Evolutionary conservation across 2,113 vertebrate species (phyloP), one percentile per base, ranked within the genome.

Genomic region (Cervus canadensis): DNA sequence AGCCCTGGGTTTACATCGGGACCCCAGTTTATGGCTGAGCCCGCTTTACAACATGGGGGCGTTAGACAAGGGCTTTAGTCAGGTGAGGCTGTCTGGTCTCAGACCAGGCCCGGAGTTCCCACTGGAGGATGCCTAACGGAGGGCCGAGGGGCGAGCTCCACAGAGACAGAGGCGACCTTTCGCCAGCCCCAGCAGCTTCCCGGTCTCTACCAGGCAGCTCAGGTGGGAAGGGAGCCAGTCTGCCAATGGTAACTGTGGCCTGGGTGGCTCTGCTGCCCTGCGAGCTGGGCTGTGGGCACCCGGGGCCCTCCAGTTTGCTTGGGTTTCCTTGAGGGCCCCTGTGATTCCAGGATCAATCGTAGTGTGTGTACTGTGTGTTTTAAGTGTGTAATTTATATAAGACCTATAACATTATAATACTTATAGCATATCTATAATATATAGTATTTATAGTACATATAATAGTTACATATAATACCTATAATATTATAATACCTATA

Each of bases 31-130:
- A 23, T 6, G 3, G 30, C 50, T 25, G 50, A n/a, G 48, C 33
- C 79, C 0, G 1, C 30, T 23, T 36, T 54, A 25, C 79, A n/a
- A 54, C 3, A 5, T 52, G 78, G 3, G 16, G 9, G 16, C 5
- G 2, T 81, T 5, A 81, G 78, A 33, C 45, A 28, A 23, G 19
- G 48, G 48, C 48, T 21, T 17, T n/a, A 54, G 30, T n/a, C 3
- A 23, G 30, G 19, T 2, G 10, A 33, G 17, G 6, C 30, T 8
- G 43, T 48, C 40, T 2, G 2, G 21, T 12, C 33, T 21, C 33
- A 4, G 21, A 7, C 21, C 81, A 25, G 1, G 50, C 30, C 52
- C 33, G 4, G 21, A n/a, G 7, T 36, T 12, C 33, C 52, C 52
- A 5, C 21, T 45, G 43, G 43, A 45, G 43, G 43, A 13, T 56